A percentile compares a stretch with the other conserved stretches of the same genome.
Evolutionary conservation across 2,888 invertebrate species (phyloP).

Genomic region (Magallana nippona): DNA sequence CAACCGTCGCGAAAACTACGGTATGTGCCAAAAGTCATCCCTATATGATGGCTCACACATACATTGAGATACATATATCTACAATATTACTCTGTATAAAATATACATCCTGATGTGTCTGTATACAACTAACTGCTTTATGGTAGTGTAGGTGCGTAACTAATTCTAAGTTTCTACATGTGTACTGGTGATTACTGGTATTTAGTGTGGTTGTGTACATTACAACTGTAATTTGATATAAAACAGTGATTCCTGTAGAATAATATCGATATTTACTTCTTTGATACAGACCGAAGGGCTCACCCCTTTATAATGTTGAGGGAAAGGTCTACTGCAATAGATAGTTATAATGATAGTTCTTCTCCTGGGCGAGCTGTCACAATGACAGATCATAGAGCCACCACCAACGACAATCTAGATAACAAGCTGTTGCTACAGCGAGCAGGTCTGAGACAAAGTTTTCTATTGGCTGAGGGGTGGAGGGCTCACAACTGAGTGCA

Average conservation of each 20-base stretch:
- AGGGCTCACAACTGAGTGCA: neutral
- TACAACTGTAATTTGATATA: too few species aligned
- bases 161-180: too few species aligned
- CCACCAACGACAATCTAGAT: neutral
- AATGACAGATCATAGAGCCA: conserved; percentile 11
- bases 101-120: neutral
- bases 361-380: neutral
- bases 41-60: neutral
- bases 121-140: neutral
- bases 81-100: neutral
- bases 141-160: neutral
- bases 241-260: too few species aligned
- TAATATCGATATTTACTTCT: too few species aligned
- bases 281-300: conserved; percentile 4
- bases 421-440: conserved; percentile 3
- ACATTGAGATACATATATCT: neutral
- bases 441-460: neutral
- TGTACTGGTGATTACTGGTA: too few species aligned
- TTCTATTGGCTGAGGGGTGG: conserved; percentile 8
- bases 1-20: conserved; percentile 54
- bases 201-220: too few species aligned
- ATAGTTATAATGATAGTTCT: neutral
- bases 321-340: neutral
- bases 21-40: neutral
- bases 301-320: neutral